Conservation (phyloP, 2,797 vertebrate genomes). For the Paedocypris micromegethes region DNA sequence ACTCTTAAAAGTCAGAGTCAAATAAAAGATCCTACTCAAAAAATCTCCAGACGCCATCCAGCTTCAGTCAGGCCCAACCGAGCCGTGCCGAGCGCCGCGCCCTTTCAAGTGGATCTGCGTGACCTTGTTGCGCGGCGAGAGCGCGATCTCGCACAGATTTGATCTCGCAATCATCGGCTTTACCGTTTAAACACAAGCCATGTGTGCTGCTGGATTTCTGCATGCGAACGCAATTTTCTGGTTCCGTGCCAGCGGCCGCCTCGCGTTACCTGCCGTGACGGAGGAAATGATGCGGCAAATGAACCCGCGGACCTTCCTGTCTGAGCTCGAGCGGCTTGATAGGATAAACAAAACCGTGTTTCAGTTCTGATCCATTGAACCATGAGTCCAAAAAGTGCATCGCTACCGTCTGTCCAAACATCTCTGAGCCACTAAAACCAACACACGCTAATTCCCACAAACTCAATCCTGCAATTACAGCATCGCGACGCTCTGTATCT, state of each 20-base stretch:
- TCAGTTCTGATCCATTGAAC: conserved; percentile 24
- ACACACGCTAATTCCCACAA: not conserved
- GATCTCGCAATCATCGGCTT: conserved; percentile 70
- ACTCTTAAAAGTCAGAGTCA: too few species aligned
- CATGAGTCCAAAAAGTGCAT: conserved; percentile 3
- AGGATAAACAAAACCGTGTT: conserved; percentile 29
- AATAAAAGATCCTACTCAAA: too few species aligned
- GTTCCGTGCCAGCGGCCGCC: not conserved
- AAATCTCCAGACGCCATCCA: too few species aligned
- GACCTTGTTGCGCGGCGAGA: conserved; percentile 62
- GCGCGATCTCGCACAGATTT: conserved; percentile 63
- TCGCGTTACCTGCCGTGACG: not conserved
- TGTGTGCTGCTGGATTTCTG: conserved; percentile 55
- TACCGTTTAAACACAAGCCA: conserved; percentile 73
- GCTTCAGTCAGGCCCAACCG: too few species aligned
- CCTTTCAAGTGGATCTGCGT: conserved; percentile 58
- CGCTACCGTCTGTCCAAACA: conserved; percentile 19
- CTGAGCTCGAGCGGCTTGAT: conserved; percentile 6
- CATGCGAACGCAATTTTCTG: conserved; percentile 38
- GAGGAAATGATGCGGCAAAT: not conserved
- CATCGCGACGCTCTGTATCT: too few species aligned
- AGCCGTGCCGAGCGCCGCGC: conserved; percentile 26
- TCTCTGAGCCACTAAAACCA: conserved; percentile 15
- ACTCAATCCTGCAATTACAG: too few species aligned
- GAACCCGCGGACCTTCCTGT: conserved; percentile 17